Conservation (phyloP, 2,888 invertebrate genomes). For the Hoplodrina blanda region DNA sequence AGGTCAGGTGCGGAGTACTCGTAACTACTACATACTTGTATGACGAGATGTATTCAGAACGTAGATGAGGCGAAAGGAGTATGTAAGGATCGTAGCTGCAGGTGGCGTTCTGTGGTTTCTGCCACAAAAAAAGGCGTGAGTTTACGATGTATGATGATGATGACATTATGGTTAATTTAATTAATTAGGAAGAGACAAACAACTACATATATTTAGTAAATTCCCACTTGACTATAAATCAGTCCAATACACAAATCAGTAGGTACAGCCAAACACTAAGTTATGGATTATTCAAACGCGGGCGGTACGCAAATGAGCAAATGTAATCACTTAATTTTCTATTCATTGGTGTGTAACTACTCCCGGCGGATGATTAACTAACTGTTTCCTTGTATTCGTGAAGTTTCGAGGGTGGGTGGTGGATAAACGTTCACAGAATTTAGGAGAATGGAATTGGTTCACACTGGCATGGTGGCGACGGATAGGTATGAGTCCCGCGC, state of each 20-base stretch:
- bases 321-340: conserved; percentile 64
- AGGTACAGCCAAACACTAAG: conserved; percentile 40
- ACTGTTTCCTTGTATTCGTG: conserved; percentile 34
- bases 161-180: no score
- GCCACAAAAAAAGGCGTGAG: no score
- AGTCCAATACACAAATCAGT: conserved; percentile 23
- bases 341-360: conserved; percentile 55
- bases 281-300: conserved; percentile 56
- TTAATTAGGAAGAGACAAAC: no score
- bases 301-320: conserved; percentile 50
- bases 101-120: no score
- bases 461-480: not conserved
- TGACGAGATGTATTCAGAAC: no score
- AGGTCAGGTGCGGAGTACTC: no score
- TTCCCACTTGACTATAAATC: not conserved
- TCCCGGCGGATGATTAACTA: conserved; percentile 54
- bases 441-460: not conserved
- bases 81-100: no score
- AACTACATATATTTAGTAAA: no score
- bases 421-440: not conserved
- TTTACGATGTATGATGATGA: no score
- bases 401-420: not conserved
- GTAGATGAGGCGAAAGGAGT: no score
- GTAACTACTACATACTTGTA: no score
- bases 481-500: not conserved